phyloP scores from a whole-genome alignment of 2,797 vertebrate species.

The Hyperoplus lanceolatus region DNA sequence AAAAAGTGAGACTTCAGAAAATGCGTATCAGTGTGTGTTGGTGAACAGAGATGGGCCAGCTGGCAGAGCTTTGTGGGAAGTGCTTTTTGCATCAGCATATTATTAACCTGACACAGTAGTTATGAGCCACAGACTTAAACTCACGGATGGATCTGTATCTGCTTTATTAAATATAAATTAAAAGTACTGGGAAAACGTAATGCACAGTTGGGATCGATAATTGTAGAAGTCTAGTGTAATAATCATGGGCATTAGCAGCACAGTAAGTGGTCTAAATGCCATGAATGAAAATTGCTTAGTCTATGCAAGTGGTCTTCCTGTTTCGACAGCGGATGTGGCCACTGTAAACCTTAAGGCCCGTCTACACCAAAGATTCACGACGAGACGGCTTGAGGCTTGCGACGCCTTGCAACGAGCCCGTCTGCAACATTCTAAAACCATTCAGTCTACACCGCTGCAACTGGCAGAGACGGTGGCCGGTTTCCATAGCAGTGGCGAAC shows the following conservation, averaged over 20 bases:
- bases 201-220: conserved; percentile 42
- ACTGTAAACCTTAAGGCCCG: not conserved
- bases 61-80: conserved; percentile 14
- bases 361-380: too few relatives aligned
- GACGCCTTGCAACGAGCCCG: too few relatives aligned
- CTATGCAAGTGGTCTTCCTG: not conserved
- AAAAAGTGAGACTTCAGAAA: not conserved
- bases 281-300: conserved; percentile 17
- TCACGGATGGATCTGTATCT: not conserved
- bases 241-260: conserved; percentile 66
- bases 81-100: not conserved
- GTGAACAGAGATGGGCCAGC: not conserved
- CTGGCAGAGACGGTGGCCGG: too few relatives aligned
- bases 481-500: too few relatives aligned
- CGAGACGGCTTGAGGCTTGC: too few relatives aligned
- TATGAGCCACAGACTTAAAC: conserved; percentile 4
- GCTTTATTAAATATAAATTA: conserved; percentile 57
- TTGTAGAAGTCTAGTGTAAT: conserved; percentile 32
- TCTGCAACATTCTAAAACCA: too few relatives aligned
- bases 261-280: conserved; percentile 42
- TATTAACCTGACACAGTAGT: conserved; percentile 7
- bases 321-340: not conserved
- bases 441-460: too few relatives aligned
- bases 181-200: conserved; percentile 23
- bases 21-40: not conserved